Base-by-base conservation (phyloP, 2,888 invertebrate species). In the Tryphoninae sp. region DNA sequence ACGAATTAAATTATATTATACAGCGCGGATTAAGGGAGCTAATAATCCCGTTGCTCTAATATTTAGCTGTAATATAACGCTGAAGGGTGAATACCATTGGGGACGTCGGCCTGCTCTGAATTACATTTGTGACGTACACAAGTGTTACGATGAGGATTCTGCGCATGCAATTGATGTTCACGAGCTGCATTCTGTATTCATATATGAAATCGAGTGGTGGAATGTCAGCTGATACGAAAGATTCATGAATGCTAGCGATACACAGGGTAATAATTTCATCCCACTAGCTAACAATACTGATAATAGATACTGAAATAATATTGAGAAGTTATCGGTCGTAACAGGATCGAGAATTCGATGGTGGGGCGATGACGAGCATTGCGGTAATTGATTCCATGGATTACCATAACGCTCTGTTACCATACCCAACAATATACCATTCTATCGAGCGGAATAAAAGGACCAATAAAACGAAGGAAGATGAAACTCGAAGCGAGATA, bases 361-460 rank as follows among this genome's bases (percentile, higher is more conserved):
- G 13, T 45, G 13, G 11, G 13, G 45, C 11, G 13, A 13, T 2
- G 45, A 49, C 22, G 9, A 11, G 16, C 33, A 53, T 55, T 22
- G n/a, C 58, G 26, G 40, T 45, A 8, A 58, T 76, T 61, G 16
- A 33, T 64, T 23, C 51, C 13, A 42, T n/a, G 19, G 11, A 49
- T 26, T 58, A 59, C 40, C 42, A 19, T 13, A 40, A 55, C 49
- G 49, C 23, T 16, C 23, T 42, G 26, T 51, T 23, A 6, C 45
- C 33, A 16, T 4, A 7, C 7, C 13, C 22, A 51, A 3, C 4
- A 23, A 51, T 13, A 19, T 45, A 33, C 33, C 26, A 55, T 55
- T 45, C 26, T 13, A 64, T 49, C 19, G 45, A n/a, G 64, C 53
- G 26, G 13, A 16, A 55, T 55, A 26, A 64, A 78, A 78, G 42